Percentiles rank a stretch among this genome's conserved stretches.
phyloP scores from a whole-genome alignment of 1,140 invertebrate species.

The Lordiphosa clarofinis region DNA sequence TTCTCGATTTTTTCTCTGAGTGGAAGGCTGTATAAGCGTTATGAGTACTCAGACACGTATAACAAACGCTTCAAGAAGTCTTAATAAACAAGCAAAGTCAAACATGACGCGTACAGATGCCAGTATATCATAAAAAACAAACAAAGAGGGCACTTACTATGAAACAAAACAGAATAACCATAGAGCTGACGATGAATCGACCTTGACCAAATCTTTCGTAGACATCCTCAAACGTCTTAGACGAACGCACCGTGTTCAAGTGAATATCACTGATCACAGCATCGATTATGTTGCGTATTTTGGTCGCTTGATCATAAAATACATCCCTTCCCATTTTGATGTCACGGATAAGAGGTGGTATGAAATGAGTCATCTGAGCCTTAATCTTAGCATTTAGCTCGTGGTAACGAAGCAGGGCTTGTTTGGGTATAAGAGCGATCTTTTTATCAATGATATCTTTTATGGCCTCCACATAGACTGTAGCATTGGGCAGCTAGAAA shows the following conservation, averaged over 20 bases:
- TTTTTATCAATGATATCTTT: constrained; percentile 3
- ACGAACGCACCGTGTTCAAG: too few species aligned
- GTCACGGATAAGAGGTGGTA: constrained; percentile 23
- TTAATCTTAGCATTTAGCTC: constrained; percentile 15
- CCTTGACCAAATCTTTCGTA: constrained; percentile 34
- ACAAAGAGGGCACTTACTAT: constrained; percentile 65
- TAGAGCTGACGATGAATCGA: constrained; percentile 43
- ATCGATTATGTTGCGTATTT: too few species aligned
- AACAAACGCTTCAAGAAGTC: too few species aligned
- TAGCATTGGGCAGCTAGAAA: constrained; percentile 39
- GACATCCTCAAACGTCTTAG: constrained; percentile 46
- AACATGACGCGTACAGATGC: too few species aligned
- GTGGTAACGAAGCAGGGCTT: constrained; percentile 1
- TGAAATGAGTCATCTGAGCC: constrained; percentile 1
- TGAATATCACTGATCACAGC: too few species aligned
- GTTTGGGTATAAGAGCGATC: too few species aligned
- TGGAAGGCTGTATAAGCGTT: too few species aligned
- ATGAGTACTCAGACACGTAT: too few species aligned
- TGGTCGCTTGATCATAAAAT: constrained; percentile 9
- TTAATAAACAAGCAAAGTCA: too few species aligned
- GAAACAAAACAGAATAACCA: constrained; percentile 80
- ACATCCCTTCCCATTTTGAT: constrained; percentile 8
- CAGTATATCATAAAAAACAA: too few species aligned
- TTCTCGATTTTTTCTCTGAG: too few species aligned
- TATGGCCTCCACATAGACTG: constrained; percentile 15